Evolutionary conservation across 1,140 invertebrate species (phyloP).

Genomic region (Drosophila chauvacae): DNA sequence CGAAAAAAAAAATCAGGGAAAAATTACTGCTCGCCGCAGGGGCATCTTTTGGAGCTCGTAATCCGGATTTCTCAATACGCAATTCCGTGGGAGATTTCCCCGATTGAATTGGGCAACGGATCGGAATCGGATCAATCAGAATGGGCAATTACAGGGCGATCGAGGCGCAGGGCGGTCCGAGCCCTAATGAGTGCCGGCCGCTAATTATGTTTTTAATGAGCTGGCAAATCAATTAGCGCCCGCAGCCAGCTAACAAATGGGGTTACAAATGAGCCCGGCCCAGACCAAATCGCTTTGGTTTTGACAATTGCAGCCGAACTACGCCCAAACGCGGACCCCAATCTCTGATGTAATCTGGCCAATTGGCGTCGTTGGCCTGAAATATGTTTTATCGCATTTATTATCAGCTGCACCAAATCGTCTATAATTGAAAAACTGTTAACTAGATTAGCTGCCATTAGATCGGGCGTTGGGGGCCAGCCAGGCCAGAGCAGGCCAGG

Average conservation of each 20-base stretch:
- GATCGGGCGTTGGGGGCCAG: slow-evolving; percentile 55
- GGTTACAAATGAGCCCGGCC: slow-evolving; percentile 50
- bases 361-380: slow-evolving; percentile 67
- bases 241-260: slow-evolving; percentile 53
- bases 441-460: slow-evolving; percentile 81
- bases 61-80: slow-evolving; percentile 73
- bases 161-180: slow-evolving; percentile 55
- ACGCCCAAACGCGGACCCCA: slow-evolving; percentile 55
- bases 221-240: slow-evolving; percentile 71
- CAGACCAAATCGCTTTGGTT: slow-evolving; percentile 71
- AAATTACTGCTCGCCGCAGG: slow-evolving; percentile 17
- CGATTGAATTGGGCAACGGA: slow-evolving; percentile 50
- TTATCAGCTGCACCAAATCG: slow-evolving; percentile 79
- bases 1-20: slow-evolving; percentile 39
- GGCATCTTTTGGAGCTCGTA: slow-evolving; percentile 26
- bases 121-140: slow-evolving; percentile 31
- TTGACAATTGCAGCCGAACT: slow-evolving; percentile 81
- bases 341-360: slow-evolving; percentile 70
- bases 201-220: slow-evolving; percentile 66
- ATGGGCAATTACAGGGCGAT: slow-evolving; percentile 54
- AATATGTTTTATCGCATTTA: slow-evolving; percentile 83
- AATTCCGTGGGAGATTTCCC: slow-evolving; percentile 53
- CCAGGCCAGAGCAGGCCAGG: slow-evolving; percentile 24
- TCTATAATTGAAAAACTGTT: slow-evolving; percentile 83
- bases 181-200: slow-evolving; percentile 49